Evolutionary conservation across 2,113 vertebrate genomes (phyloP).

Genomic region (Tetrax tetrax): DNA sequence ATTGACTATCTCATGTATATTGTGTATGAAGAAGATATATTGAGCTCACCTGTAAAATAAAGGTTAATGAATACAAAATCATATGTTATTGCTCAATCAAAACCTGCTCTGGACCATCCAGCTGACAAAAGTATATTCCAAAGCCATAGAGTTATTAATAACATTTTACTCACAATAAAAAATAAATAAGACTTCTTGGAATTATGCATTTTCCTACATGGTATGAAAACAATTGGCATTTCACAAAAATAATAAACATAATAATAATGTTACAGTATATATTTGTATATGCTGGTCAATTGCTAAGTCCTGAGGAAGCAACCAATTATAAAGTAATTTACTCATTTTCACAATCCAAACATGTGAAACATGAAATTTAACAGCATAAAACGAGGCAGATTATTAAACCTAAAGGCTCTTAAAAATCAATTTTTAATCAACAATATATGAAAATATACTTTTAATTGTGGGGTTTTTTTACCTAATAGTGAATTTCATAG

Average conservation of each 20-base stretch:
- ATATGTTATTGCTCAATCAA: neutral
- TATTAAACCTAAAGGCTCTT: neutral
- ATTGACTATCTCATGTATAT: neutral
- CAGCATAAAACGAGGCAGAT: neutral
- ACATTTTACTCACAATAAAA: neutral
- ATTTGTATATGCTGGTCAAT: neutral
- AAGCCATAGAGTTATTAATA: neutral
- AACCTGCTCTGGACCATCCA: neutral
- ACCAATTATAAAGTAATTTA: neutral
- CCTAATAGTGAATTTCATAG: neutral
- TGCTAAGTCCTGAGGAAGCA: neutral
- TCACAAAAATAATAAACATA: neutral
- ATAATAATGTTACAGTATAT: neutral
- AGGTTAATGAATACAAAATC: neutral
- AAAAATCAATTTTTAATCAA: neutral
- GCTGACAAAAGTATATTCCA: neutral
- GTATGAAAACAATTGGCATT: neutral
- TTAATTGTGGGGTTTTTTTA: neutral
- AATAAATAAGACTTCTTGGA: neutral
- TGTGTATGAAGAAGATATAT: neutral
- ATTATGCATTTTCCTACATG: neutral
- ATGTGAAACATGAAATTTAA: neutral
- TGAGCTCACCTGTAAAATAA: neutral
- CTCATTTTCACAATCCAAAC: neutral
- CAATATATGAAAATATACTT: neutral